Conservation (phyloP, 1,140 invertebrate species). For the Danaus melanippus region DNA sequence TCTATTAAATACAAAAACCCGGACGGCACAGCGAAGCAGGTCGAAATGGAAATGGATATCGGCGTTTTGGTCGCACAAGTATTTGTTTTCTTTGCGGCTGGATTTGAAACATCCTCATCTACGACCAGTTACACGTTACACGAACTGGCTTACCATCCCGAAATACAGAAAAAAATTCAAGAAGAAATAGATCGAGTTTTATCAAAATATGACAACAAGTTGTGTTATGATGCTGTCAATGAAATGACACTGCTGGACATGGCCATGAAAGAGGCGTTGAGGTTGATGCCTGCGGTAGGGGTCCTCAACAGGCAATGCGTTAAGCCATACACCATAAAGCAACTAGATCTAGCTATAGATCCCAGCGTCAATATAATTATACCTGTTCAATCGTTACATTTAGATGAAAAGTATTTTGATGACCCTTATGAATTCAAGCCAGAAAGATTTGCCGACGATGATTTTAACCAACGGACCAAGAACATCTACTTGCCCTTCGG, state of each 20-base stretch:
- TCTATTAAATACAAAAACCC: conserved; percentile 17
- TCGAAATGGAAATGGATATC: conserved; percentile 18
- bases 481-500: conserved; percentile 21
- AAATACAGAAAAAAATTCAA: conserved; percentile 15
- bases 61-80: conserved; percentile 12
- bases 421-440: conserved; percentile 16
- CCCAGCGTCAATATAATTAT: conserved; percentile 20
- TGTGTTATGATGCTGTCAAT: conserved; percentile 41
- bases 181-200: conserved; percentile 31
- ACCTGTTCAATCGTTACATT: conserved; percentile 19
- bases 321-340: conserved; percentile 20
- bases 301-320: conserved; percentile 13
- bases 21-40: conserved; percentile 18
- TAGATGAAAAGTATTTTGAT: conserved; percentile 16
- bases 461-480: conserved; percentile 5
- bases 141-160: conserved; percentile 12
- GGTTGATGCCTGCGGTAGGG: conserved; percentile 10
- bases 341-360: conserved; percentile 17
- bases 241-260: conserved; percentile 51
- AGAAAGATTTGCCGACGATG: conserved; percentile 7
- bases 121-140: conserved; percentile 14
- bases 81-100: conserved; percentile 15
- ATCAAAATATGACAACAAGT: conserved; percentile 36
- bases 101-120: conserved; percentile 18
- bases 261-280: conserved; percentile 26